A percentile compares a stretch with the other conserved stretches of the same genome.
Conservation (phyloP, 92 coral and sea anemone genomes). For the Plumapathes pennacea region DNA sequence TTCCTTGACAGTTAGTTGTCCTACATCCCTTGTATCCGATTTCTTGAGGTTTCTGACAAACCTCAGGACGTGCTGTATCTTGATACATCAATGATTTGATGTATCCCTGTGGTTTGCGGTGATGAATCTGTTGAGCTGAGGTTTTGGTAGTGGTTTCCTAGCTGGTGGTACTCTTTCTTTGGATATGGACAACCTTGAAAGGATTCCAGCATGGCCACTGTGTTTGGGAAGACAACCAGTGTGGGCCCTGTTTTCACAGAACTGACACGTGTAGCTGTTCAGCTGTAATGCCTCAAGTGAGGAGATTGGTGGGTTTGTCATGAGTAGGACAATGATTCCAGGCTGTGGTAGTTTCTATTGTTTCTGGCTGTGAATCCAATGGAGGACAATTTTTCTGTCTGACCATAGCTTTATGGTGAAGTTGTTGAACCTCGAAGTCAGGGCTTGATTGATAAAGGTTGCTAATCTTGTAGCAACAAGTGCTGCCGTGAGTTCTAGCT, state of each 20-base stretch:
- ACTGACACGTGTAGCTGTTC: slow-evolving; percentile 14
- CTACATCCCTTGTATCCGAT: too few relatives aligned
- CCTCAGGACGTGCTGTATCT: too few relatives aligned
- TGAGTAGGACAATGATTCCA: slow-evolving; percentile 45
- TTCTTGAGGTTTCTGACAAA: too few relatives aligned
- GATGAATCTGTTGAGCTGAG: too few relatives aligned
- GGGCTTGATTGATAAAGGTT: too few relatives aligned
- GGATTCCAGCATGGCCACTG: slow-evolving; percentile 32
- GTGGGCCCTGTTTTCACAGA: slow-evolving; percentile 37
- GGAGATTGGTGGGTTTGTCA: slow-evolving; percentile 42
- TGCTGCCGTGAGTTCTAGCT: slow-evolving; percentile 26
- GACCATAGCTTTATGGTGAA: slow-evolving; percentile 12
- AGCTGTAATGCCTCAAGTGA: slow-evolving; percentile 36
- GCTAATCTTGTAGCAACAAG: slow-evolving; percentile 24
- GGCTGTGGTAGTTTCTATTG: slow-evolving; percentile 7
- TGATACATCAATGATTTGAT: too few relatives aligned
- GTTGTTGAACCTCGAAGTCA: slow-evolving; percentile 4
- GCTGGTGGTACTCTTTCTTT: too few relatives aligned
- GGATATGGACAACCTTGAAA: too few relatives aligned
- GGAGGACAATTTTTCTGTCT: slow-evolving; percentile 26
- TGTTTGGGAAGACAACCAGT: slow-evolving; percentile 23
- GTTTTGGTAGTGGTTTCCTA: too few relatives aligned
- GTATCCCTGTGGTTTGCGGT: too few relatives aligned
- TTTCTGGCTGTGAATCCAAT: slow-evolving; percentile 15
- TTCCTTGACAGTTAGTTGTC: too few relatives aligned